Conservation (phyloP, 2,888 invertebrate genomes). For the Pristionchus japonicus region DNA sequence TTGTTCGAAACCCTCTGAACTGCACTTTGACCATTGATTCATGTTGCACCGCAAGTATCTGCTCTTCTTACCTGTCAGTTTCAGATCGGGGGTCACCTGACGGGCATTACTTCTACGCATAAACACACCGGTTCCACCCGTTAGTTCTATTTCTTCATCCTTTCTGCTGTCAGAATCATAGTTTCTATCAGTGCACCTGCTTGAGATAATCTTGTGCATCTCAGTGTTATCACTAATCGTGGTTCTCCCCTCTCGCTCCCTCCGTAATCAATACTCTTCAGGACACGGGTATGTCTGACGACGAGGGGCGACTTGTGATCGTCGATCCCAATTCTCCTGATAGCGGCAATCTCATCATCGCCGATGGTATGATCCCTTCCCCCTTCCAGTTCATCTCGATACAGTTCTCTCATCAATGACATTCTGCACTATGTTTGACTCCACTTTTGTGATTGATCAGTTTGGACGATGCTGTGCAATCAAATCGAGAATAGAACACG, state of each 20-base stretch:
- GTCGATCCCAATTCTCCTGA: constrained; percentile 44
- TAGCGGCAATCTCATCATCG: background rate
- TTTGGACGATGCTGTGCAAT: background rate
- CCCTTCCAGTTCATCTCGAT: background rate
- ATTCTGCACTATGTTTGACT: background rate
- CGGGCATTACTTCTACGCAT: background rate
- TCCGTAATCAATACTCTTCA: background rate
- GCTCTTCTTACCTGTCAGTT: background rate
- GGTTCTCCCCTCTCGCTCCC: background rate
- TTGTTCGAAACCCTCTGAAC: background rate
- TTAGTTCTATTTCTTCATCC: background rate
- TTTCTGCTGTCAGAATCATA: background rate
- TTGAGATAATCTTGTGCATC: background rate
- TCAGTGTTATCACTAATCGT: background rate
- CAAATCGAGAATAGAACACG: background rate
- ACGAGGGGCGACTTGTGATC: constrained; percentile 38
- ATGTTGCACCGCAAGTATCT: background rate
- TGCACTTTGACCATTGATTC: background rate
- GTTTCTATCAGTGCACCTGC: background rate
- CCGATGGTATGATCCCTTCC: background rate
- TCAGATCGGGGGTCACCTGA: constrained; percentile 2
- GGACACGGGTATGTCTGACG: constrained; percentile 6
- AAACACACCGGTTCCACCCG: background rate
- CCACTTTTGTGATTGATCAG: background rate
- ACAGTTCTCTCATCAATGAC: background rate